These are phyloP conservation scores for Acrocyrtus sp. DNA, from an alignment of 2,888 invertebrate genomes.

Conservation along the genomic window DNA sequence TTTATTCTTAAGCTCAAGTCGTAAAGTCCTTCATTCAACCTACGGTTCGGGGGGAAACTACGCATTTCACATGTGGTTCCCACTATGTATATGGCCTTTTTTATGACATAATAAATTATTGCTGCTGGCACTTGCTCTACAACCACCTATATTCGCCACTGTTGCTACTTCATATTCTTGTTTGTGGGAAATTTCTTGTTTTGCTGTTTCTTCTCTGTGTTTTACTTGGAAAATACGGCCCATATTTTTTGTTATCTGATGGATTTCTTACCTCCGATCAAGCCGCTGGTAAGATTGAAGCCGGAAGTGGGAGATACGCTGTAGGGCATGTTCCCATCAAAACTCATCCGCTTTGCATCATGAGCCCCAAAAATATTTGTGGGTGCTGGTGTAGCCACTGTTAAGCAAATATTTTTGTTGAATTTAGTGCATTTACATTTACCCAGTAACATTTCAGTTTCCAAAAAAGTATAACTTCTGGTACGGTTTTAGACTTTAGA, in stretches of 20 bases:
- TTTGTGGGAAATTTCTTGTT: neutral
- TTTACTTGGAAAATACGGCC: neutral
- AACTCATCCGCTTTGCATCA: constrained; percentile 51
- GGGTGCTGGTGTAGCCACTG: constrained; percentile 3
- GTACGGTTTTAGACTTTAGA: no score
- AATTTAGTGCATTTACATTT: no score
- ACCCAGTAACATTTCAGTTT: neutral
- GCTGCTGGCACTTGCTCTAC: constrained; percentile 12
- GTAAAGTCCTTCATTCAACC: constrained; percentile 37
- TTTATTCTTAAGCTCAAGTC: no score
- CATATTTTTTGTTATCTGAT: neutral
- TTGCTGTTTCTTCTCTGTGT: neutral
- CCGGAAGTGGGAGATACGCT: constrained; percentile 18
- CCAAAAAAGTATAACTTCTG: no score
- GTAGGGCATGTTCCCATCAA: constrained; percentile 44
- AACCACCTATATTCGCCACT: constrained; percentile 29
- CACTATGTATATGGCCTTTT: no score
- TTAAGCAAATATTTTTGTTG: no score
- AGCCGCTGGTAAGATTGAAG: constrained; percentile 26
- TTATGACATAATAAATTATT: constrained; percentile 2
- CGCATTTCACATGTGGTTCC: constrained; percentile 20
- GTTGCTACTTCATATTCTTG: constrained; percentile 4
- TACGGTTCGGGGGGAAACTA: constrained; percentile 18
- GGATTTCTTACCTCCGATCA: constrained; percentile 23
- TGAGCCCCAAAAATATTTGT: constrained; percentile 32